phyloP scores from a whole-genome alignment of 2,797 vertebrate genomes.

The Gadopsis bispinosus region DNA sequence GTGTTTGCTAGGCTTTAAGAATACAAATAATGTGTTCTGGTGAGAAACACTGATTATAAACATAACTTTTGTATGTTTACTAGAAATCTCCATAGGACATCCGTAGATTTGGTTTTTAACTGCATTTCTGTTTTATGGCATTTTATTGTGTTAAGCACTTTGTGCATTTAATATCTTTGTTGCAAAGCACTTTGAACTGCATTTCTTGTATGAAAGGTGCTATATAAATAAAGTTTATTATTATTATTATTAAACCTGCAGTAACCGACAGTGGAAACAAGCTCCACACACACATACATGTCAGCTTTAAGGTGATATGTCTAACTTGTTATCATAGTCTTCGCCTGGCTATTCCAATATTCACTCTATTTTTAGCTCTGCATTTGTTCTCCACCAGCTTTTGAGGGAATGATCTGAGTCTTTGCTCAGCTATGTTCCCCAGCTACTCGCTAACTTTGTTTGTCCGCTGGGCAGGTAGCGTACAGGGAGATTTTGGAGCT shows the following conservation, averaged over 20 bases:
- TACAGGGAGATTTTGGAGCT: not conserved
- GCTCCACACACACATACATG: not conserved
- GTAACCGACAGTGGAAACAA: not conserved
- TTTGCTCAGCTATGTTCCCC: not conserved
- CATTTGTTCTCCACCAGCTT: conserved; percentile 19
- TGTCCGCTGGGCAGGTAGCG: not conserved
- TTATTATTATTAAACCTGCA: too few species aligned
- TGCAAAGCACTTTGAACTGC: too few species aligned
- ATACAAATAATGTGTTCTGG: not conserved
- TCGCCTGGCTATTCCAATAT: not conserved
- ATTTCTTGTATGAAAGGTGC: too few species aligned
- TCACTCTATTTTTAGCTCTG: not conserved
- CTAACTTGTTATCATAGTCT: not conserved
- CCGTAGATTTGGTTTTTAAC: not conserved
- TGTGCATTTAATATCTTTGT: too few species aligned
- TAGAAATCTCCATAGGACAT: not conserved
- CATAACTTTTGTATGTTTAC: not conserved
- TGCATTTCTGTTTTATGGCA: too few species aligned
- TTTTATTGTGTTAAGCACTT: too few species aligned
- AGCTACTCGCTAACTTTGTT: not conserved
- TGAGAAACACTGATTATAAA: not conserved
- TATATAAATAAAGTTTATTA: too few species aligned
- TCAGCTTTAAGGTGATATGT: not conserved
- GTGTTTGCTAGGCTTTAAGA: not conserved
- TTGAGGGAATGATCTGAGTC: not conserved